phyloP scores from a whole-genome alignment of 2,113 vertebrate species.

The Lasiurus borealis region DNA sequence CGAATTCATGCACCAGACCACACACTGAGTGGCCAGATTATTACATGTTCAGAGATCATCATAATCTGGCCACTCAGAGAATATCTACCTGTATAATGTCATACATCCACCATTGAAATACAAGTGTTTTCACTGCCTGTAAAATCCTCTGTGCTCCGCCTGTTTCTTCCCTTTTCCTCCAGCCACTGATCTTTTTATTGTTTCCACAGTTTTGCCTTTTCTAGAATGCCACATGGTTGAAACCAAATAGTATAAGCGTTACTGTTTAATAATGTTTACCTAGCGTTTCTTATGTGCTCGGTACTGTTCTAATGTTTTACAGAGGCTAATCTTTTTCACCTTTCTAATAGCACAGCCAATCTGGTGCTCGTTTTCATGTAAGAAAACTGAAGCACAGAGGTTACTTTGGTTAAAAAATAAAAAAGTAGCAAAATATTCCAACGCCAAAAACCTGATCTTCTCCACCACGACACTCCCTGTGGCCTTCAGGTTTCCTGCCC shows the following conservation, averaged over 20 bases:
- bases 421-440: background rate
- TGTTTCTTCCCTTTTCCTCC: background rate
- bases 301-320: background rate
- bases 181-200: background rate
- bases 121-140: background rate
- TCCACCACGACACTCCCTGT: too few species aligned
- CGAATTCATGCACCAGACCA: too few species aligned
- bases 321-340: background rate
- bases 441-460: background rate
- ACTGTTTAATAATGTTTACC: background rate
- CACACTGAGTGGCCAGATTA: too few species aligned
- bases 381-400: background rate
- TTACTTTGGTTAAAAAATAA: background rate
- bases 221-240: background rate
- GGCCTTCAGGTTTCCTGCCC: background rate
- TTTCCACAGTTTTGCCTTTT: background rate
- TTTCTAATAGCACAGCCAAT: background rate
- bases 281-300: background rate
- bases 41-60: too few species aligned
- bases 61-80: too few species aligned
- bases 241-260: background rate
- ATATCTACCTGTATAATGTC: background rate
- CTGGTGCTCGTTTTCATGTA: background rate
- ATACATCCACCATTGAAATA: background rate
- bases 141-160: background rate